Evolutionary conservation across 1,140 invertebrate species (phyloP).

Genomic region (Orchestia grillus): DNA sequence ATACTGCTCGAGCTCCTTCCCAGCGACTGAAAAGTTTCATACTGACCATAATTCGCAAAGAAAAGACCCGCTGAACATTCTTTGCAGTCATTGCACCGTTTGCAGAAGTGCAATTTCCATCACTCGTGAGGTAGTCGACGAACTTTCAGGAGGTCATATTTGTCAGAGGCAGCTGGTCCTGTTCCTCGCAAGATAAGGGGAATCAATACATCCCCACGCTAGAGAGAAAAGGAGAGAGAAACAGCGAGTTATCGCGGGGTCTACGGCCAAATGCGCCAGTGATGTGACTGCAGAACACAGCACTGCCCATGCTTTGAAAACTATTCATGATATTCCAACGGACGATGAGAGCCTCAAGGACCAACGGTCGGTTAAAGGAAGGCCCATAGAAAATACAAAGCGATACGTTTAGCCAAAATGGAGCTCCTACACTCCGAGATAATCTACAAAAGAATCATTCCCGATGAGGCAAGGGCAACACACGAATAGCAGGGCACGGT

Average conservation of each 20-base stretch:
- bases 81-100: not conserved
- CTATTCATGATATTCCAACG: not conserved
- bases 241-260: not conserved
- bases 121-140: not conserved
- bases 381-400: not conserved
- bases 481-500: not conserved
- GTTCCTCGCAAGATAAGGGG: not conserved
- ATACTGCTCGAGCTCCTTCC: not conserved
- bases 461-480: not conserved
- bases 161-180: not conserved
- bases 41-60: not conserved
- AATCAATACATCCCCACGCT: not conserved
- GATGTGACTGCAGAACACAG: not conserved
- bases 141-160: not conserved
- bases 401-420: not conserved
- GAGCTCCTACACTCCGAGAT: not conserved
- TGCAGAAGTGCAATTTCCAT: not conserved
- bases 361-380: not conserved
- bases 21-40: not conserved
- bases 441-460: not conserved
- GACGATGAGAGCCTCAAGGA: not conserved
- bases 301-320: not conserved
- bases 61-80: not conserved
- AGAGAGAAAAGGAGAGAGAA: not conserved
- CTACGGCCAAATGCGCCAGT: not conserved